Evolutionary conservation across 2,888 invertebrate species (phyloP), one percentile per base, ranked within the genome.

Genomic region (Nemotelus nigrinus): DNA sequence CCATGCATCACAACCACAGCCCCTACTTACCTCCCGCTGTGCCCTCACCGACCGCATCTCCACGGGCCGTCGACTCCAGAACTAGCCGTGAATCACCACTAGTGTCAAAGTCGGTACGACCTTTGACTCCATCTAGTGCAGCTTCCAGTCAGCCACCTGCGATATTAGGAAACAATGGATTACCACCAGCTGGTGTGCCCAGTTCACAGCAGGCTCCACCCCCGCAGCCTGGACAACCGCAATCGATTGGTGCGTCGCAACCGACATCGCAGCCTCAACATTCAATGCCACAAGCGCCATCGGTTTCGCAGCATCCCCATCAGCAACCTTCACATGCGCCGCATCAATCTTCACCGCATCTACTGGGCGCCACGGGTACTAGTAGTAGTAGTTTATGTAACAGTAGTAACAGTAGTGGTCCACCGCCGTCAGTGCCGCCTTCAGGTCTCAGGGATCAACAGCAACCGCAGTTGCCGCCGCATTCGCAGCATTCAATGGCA

Each of bases 1-100:
- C 67, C 2, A 85, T 92, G 80, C 91, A 91, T 86, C 91, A 93
- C 86, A 92, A 92, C 86, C 92, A 93, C 86, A 93, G 92, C 83
- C 93, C 93, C 60, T 94, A 94, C 83, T 89, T 93, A 82, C 89
- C 90, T 50, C 89, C 90, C 53, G 88, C 89, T 71, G 88, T 89
- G 81, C 91, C 92, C 76, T 88, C 89, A 75, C 91, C 92, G 3
- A 90, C 90, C 74, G 90, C 91, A 64, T 91, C 92, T 48, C 91
- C 92, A 45, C 89, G 91, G 80, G 90, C 90, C 81, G 88, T 90
- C 47, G 89, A 91, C 80, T 89, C 91, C 80, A 83, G 85, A 4
- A 75, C 80, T 41, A 82, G 80, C 67, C 81, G 81, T 41, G 83
- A 83, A 77, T 84, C 85, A 58, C 83, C 85, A 3, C 78, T 84